These are phyloP conservation scores for Vanacampus margaritifer DNA, from an alignment of 2,113 vertebrate genomes.

Conservation along the genomic window DNA sequence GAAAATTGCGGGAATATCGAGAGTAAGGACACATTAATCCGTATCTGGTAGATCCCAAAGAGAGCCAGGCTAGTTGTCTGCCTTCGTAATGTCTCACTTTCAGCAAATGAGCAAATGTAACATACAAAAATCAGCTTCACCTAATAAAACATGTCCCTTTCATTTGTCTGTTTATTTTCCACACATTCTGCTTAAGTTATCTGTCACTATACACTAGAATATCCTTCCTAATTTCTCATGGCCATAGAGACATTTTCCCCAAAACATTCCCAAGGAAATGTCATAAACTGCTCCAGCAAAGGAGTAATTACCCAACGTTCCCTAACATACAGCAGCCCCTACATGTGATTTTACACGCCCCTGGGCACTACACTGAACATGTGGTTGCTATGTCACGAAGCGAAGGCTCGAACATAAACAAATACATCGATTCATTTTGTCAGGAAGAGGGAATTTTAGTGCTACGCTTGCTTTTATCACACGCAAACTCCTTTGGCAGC, in stretches of 20 bases:
- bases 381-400: slow-evolving; percentile 32
- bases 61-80: not conserved
- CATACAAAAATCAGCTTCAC: not conserved
- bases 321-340: slow-evolving; percentile 26
- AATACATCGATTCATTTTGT: slow-evolving; percentile 56
- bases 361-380: slow-evolving; percentile 24
- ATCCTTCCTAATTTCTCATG: slow-evolving; percentile 5
- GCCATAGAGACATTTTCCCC: slow-evolving; percentile 11
- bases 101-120: not conserved
- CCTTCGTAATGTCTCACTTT: not conserved
- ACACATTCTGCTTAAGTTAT: not conserved
- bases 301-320: slow-evolving; percentile 49
- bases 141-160: not conserved
- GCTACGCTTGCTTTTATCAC: slow-evolving; percentile 44
- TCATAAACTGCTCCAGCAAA: slow-evolving; percentile 27
- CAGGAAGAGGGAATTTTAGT: slow-evolving; percentile 42
- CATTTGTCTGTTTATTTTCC: slow-evolving; percentile 2
- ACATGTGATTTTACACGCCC: slow-evolving; percentile 38
- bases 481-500: slow-evolving; percentile 18
- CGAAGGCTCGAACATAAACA: slow-evolving; percentile 45
- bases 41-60: slow-evolving; percentile 28
- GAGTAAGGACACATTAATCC: too few species aligned
- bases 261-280: slow-evolving; percentile 47
- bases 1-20: too few species aligned
- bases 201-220: not conserved